These are phyloP conservation scores for Meteorus sp. DNA, from an alignment of 1,140 invertebrate species.

Conservation along the genomic window DNA sequence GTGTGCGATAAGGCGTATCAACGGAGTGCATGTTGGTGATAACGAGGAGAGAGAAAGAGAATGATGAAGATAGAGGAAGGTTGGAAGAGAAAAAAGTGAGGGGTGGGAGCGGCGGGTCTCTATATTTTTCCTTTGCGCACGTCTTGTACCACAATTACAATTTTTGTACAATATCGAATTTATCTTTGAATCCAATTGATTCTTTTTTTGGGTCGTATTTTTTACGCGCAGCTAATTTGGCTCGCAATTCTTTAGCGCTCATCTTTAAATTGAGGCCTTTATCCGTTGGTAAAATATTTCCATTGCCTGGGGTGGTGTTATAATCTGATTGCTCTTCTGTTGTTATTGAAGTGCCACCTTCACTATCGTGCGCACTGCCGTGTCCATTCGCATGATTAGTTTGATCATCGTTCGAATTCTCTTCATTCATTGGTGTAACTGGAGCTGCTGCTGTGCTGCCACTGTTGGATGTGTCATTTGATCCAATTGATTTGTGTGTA, in stretches of 20 bases:
- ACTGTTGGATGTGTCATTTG: slow-evolving; percentile 48
- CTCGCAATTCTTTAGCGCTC: slow-evolving; percentile 85
- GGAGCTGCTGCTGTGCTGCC: slow-evolving; percentile 40
- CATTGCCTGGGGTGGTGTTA: slow-evolving; percentile 32
- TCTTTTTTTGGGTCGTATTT: slow-evolving; percentile 88
- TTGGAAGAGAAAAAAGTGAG: too few species aligned
- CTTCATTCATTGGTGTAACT: slow-evolving; percentile 36
- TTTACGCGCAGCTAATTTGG: slow-evolving; percentile 79
- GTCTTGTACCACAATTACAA: slow-evolving; percentile 58
- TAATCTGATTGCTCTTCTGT: slow-evolving; percentile 37
- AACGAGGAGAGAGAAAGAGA: too few species aligned
- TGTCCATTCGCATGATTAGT: slow-evolving; percentile 47
- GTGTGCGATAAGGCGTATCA: background rate
- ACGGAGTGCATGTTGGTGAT: background rate
- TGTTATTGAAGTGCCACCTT: slow-evolving; percentile 35
- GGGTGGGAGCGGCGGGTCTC: background rate
- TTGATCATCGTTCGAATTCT: slow-evolving; percentile 39
- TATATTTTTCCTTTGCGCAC: background rate
- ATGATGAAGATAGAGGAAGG: too few species aligned
- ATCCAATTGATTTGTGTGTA: slow-evolving; percentile 50
- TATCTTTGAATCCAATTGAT: slow-evolving; percentile 84
- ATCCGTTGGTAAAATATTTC: slow-evolving; percentile 31
- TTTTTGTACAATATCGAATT: slow-evolving; percentile 91
- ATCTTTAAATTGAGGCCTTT: slow-evolving; percentile 75
- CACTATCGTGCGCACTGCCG: slow-evolving; percentile 32